These are phyloP conservation scores for Oryctolagus cuniculus DNA, from an alignment of 2,113 vertebrate genomes.

Conservation along the genomic window mOryCun1.1 NC_091435.1:135467001-135467500, in stretches of 20 bases:
- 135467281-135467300: conserved; percentile 47
- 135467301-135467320: conserved; percentile 67
- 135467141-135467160: not conserved
- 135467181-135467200: conserved; percentile 39
- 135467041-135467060: not conserved
- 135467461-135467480: not conserved
- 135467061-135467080: conserved; percentile 3
- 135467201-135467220: conserved; percentile 44
- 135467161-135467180: not conserved
- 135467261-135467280: conserved; percentile 53
- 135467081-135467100: not conserved
- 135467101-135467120: not conserved
- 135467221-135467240: conserved; percentile 67
- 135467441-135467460: conserved; percentile 21
- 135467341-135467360: conserved; percentile 69
- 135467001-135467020: not conserved
- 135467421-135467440: conserved; percentile 20
- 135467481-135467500: not conserved
- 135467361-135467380: conserved; percentile 64
- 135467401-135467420: conserved; percentile 60
- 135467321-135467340: conserved; percentile 68
- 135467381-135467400: conserved; percentile 54
- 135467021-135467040: not conserved
- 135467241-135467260: conserved; percentile 55
- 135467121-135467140: not conserved